Conservation (phyloP, 2,113 vertebrate genomes). For the Brienomyrus brachyistius region DNA sequence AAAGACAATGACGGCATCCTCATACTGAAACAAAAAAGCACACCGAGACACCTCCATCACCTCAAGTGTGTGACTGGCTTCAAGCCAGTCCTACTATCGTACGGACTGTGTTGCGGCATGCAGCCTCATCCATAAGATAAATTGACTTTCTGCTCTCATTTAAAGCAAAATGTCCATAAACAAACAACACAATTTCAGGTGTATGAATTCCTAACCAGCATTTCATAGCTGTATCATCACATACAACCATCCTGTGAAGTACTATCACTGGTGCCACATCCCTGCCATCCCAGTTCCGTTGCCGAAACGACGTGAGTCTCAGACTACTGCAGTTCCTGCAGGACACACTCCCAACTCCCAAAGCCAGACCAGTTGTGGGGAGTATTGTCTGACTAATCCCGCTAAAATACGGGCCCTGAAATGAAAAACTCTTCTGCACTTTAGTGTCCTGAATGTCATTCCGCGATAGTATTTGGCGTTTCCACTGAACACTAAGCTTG, state of each 20-base stretch:
- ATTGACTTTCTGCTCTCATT: background rate
- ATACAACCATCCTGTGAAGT: background rate
- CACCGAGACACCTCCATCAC: background rate
- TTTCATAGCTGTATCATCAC: background rate
- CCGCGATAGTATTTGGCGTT: background rate
- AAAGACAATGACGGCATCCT: background rate
- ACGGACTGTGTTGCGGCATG: background rate
- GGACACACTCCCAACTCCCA: background rate
- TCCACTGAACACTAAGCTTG: background rate
- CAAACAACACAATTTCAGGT: background rate
- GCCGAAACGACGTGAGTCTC: background rate
- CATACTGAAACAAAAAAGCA: background rate
- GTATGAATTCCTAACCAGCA: background rate
- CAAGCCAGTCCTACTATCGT: background rate
- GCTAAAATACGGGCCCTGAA: background rate
- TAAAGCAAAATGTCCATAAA: background rate
- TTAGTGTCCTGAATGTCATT: background rate
- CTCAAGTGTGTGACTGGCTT: background rate
- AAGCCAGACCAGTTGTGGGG: background rate
- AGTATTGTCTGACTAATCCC: background rate
- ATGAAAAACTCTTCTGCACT: background rate
- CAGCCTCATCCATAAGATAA: background rate
- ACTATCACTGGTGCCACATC: background rate
- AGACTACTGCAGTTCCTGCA: background rate
- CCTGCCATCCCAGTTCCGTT: background rate